Evolutionary conservation across 2,888 invertebrate genomes (phyloP), one percentile per base, ranked within the genome.

Genomic region (Eupithecia dodoneata): DNA sequence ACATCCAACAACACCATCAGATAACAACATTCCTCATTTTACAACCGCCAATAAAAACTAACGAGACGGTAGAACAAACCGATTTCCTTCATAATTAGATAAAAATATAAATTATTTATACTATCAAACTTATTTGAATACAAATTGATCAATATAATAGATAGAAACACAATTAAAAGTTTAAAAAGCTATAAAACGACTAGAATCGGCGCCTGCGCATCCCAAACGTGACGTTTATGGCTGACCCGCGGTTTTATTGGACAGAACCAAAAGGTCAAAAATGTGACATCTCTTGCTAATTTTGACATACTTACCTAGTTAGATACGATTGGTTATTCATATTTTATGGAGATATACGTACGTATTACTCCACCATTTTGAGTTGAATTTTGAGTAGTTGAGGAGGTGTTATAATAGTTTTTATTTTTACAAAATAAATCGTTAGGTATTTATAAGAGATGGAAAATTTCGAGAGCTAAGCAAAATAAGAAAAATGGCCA

Each of bases 41-140:
- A 83, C 79, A 65, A 74, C 75, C 18, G 59, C 73, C 65, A 44
- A 81, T 81, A 81, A 81, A 82, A 81, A 81, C 75, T 80, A 80
- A 81, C 75, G 79, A 79, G 76, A 71, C 71, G 72, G 70, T 72
- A 81, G 75, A 73, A 80, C 65, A 81, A 76, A 79, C 78, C 77
- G 79, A 81, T 80, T 76, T 81, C 77, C 81, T 79, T 80, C 82
- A 80, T 81, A 81, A 81, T 81, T 81, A 81, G 79, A 81, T 81
- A 83, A 79, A 77, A 76, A 77, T 73, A 83, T 83, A 81, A 79
- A 81, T 82, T 75, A 79, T 82, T 78, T 76, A 80, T 80, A 66
- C 59, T 67, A 59, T 76, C 65, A 5, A 18, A 66, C 65, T 72
- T 45, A 81, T 83, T 81, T 83, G 81, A 81, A 83, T 83, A 81